Base-by-base conservation (phyloP, 2,888 invertebrate species). In the Dasypolia templi region DNA sequence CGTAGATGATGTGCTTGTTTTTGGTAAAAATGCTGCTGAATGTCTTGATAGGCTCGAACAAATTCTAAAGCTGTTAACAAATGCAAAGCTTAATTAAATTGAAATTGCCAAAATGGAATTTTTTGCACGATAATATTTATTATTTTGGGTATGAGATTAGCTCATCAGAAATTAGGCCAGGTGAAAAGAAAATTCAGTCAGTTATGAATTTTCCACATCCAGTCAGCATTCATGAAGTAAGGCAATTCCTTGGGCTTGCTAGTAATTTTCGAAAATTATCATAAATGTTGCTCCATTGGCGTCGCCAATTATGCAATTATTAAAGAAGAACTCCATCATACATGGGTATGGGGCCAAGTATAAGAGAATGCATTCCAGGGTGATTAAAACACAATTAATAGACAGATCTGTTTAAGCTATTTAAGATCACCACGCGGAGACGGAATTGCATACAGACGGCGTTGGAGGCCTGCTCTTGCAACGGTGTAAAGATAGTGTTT, bases 171-270 rank as follows among this genome's bases (percentile, higher is more conserved):
- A 17, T 65, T n/a, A 0, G 53, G 11, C 65, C 65, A 2, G 65
- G 53, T 26, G 65, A 65, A 9, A 53, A 39, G 19, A 65, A 65
- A 39, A 65, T 39, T 26, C n/a, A 39, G 35, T 51, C 19, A 7
- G 65, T 65, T 19, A 11, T 49, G 22, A 19, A 63, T 14, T 53
- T 65, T 65, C 53, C 65, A 11, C 65, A 12, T 1, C 65, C 65
- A 17, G n/a, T n/a, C 14, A 61, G 26, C 26, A 19, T 61, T 42
- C 61, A 26, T 26, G n/a, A 9, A 4, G 42, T 42, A 17, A n/a
- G 42, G 9, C 42, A 61, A 26, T 26, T 42, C 17, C 19, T 61
- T 17, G 61, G 61, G 2, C 42, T 61, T 14, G 61, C 19, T 11
- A 42, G 26, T 39, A 42, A 61, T 61, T 61, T 61, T n/a, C 17